Evolutionary conservation across 2,888 invertebrate species (phyloP), one percentile per base, ranked within the genome.

Genomic region (Cheiracanthium punctorium): DNA sequence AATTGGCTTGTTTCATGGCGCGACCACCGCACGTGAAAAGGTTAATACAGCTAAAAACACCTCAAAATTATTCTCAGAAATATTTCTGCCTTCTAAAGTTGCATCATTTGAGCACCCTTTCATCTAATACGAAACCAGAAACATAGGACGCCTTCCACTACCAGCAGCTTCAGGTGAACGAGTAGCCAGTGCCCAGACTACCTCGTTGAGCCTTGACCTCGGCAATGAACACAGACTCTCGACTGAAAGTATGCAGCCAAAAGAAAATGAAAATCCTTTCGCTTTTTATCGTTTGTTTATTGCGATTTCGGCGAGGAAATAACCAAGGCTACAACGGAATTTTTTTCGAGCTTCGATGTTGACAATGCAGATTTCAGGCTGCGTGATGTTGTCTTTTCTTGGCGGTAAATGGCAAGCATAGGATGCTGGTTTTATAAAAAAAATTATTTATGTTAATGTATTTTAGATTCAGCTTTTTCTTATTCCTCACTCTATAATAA

Each of bases 161-260:
- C 5, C 24, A 7, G 20, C 58, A 58, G n/a, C 58, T 37, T 12
- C 43, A 17, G 1, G 58, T n/a, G 12, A 67, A 30, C 76, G 14
- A 67, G 48, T 73, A 80, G 80, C 80, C 80, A 80, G 67, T 80
- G 80, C 73, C 73, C 73, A 67, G 73, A 80, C 80, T 80, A 72
- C 73, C 73, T 80, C 32, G n/a, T 43, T 73, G 30, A 65, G 37
- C 73, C 80, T 80, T 80, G 73, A 80, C 80, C 80, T 73, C 73
- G 48, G 41, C 80, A 72, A 64, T 80, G 64, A 80, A 48, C 73
- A 58, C 58, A 7, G 17, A 43, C 80, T 70, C 48, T 24, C 65
- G 80, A 73, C 24, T 41, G 17, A 28, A 65, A 73, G 73, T 73
- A 67, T 72, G 80, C 48, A 73, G 32, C 67, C 67, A 67, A 67